Percentiles rank a stretch among this genome's conserved stretches.
Conservation (phyloP, 2,113 vertebrate species). For the Ardeotis arabs region DNA sequence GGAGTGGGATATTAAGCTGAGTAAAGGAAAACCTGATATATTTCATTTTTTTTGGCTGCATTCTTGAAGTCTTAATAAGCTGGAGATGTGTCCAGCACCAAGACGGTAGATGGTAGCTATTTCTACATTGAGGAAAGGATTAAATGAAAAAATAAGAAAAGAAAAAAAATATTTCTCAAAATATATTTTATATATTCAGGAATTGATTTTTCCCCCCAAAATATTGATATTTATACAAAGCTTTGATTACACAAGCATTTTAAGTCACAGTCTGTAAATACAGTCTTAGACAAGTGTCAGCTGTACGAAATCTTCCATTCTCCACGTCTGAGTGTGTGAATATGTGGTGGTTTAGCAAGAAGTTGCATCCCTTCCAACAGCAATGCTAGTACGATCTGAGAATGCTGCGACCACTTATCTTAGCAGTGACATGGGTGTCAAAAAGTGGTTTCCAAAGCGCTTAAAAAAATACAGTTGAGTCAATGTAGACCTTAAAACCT, state of each 20-base stretch:
- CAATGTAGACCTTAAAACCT: background rate
- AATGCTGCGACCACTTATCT: conserved; percentile 81
- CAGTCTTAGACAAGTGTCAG: background rate
- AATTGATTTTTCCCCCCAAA: background rate
- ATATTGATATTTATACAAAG: background rate
- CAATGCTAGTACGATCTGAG: conserved; percentile 59
- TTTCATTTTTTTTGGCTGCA: background rate
- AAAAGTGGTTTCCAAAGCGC: conserved; percentile 89
- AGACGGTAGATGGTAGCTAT: background rate
- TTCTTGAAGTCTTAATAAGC: background rate
- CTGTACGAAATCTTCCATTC: background rate
- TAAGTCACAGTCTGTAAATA: background rate
- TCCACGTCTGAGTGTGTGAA: fast-evolving
- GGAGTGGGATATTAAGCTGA: background rate
- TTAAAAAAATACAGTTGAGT: conserved; percentile 33
- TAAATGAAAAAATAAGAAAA: background rate
- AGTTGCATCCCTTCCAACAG: background rate
- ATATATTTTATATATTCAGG: background rate
- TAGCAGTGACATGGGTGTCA: conserved; percentile 82
- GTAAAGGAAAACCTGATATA: background rate
- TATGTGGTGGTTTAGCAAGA: no score
- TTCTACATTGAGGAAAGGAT: background rate
- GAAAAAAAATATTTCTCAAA: background rate
- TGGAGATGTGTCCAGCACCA: background rate
- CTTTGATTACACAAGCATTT: background rate